Conservation (phyloP, 2,888 invertebrate species). For the Trichopria drosophilae region DNA sequence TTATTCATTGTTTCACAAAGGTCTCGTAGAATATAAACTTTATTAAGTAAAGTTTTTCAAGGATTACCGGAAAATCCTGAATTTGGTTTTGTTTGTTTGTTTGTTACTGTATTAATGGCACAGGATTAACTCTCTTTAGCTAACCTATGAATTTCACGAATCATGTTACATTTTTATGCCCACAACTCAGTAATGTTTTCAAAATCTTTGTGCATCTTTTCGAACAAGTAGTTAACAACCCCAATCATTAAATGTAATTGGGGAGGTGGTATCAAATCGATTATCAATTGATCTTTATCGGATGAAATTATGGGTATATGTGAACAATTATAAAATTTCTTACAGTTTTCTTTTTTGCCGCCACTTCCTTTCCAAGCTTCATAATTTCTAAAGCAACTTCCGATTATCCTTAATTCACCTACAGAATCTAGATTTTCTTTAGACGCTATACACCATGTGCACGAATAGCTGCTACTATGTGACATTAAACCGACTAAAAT, state of each 20-base stretch:
- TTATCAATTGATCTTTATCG: constrained; percentile 8
- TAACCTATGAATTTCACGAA: constrained; percentile 8
- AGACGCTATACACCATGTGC: constrained; percentile 1
- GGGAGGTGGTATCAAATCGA: constrained; percentile 8
- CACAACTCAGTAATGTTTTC: constrained; percentile 5
- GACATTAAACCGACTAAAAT: constrained; percentile 3
- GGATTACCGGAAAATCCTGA: constrained; percentile 6
- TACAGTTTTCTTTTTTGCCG: constrained; percentile 10
- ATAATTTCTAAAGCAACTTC: constrained; percentile 1
- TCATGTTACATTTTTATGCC: constrained; percentile 13
- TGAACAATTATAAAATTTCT: constrained; percentile 10
- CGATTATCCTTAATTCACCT: constrained; percentile 2
- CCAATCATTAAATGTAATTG: constrained; percentile 17
- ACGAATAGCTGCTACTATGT: background rate
- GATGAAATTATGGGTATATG: constrained; percentile 11
- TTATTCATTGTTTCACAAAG: constrained; percentile 5
- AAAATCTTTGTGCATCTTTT: constrained; percentile 4
- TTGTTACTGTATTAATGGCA: too few species aligned
- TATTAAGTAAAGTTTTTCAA: constrained; percentile 7
- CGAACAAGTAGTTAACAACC: constrained; percentile 10
- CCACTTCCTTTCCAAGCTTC: constrained; percentile 10
- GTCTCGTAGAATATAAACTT: background rate
- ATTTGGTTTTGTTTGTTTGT: too few species aligned
- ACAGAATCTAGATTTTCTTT: constrained; percentile 5
- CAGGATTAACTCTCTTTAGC: too few species aligned